Evolutionary conservation across 2,888 invertebrate species (phyloP), one percentile per base, ranked within the genome.

Genomic region (Macaria liturata): DNA sequence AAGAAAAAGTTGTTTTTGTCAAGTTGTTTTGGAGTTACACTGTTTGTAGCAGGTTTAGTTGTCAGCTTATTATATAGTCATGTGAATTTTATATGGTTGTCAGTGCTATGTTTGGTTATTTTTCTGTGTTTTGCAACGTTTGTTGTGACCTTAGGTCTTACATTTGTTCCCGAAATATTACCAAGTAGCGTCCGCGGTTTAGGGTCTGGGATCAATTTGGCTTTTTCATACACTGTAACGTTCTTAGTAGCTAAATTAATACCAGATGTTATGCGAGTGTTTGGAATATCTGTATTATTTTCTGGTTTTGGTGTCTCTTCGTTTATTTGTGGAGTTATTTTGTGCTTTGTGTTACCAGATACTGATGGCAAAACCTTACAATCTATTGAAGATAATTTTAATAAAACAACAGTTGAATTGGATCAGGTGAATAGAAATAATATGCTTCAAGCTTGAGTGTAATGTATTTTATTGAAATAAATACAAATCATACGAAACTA

Each of bases 361-460:
- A 42, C 42, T n/a, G n/a, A 42, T 42, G 42, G 42, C 4, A 42
- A 42, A 9, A 42, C 42, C 6, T 42, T 42, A 9, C 42, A 42
- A n/a, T 42, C 42, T 42, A 42, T 42, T 42, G 42, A 42, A 42
- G n/a, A 42, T 42, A n/a, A n/a, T 42, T 42, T 8, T 42, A n/a
- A 42, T n/a, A 50, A 43, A n/a, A 32, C 3, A 7, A n/a, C 8
- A 42, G 30, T 42, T 42, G 42, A 42, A 6, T 37, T 37, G 34
- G 7, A 37, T 20, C 20, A 2, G 20, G 20, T 20, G 20, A 20
- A 20, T 20, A 20, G 20, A 20, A 20, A 20, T 20, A 20, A 20
- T 20, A 2, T 20, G 20, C 20, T 2, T 20, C 20, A 20, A 20
- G 20, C 20, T 20, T 20, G 20, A 20, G 20, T 20, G 20, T 20